Evolutionary conservation across 1,140 invertebrate species (phyloP), one percentile per base, ranked within the genome.

Genomic region (Agraylea sexmaculata): DNA sequence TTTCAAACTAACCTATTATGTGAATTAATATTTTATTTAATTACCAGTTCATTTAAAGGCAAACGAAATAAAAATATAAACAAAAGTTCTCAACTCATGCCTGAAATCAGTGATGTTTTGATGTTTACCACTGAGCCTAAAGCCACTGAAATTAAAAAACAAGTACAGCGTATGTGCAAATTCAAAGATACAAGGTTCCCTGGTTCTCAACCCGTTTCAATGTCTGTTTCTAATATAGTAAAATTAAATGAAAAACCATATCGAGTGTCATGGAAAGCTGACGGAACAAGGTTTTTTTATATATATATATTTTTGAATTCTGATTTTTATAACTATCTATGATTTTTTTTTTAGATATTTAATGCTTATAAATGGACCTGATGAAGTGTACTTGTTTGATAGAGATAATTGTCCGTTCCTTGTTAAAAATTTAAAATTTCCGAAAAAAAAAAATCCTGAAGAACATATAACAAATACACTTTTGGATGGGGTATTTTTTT

Each of bases 181-280:
- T 95, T 84, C 84, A 59, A 74, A 16, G 67, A 56, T 12, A 71
- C 68, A 35, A 89, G 87, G 6, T 99, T 99, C 63, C 93, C 94
- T 3, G 95, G 96, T 2, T 79, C 77, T 33, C 96, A 99, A 56
- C 95, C 96, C 0, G 90, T 99, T 0, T 97, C 92, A 0, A 95
- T 99, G 91, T 80, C 90, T 53, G 59, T 66, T 2, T 55, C 75
- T 1, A 99, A 99, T 64, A 70, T 99, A 10, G 66, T 60, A 29
- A 68, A 81, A 7, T 60, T 99, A 1, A 62, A 71, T 30, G 54
- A 80, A 45, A 88, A 88, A 56, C 83, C 82, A 0, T 99, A 99
- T 55, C 78, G 78, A 56, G 94, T 99, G 3, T 98, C 92, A 1
- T 99, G 95, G 95, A 99, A 99, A 61, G 96, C 96, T 11, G 96